Conservation (phyloP, 2,888 invertebrate genomes). For the Linyphia triangularis region DNA sequence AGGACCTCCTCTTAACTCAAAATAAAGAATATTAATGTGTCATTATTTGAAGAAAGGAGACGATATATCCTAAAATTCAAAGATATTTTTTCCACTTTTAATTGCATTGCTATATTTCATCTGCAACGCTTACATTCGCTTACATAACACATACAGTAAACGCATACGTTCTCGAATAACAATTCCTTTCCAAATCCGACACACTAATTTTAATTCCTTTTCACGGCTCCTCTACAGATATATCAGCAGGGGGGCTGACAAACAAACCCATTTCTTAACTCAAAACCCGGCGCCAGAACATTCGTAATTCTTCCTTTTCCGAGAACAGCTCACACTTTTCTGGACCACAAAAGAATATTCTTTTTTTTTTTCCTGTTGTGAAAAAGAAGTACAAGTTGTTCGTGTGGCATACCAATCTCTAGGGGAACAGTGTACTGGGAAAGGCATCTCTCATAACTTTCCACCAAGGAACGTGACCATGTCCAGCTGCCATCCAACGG, state of each 20-base stretch:
- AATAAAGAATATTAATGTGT: too few species aligned
- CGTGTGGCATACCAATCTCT: neutral
- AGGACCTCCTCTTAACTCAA: too few species aligned
- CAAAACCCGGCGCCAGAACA: neutral
- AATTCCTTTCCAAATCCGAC: too few species aligned
- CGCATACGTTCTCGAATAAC: too few species aligned
- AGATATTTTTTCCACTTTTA: too few species aligned
- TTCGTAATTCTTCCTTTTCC: neutral
- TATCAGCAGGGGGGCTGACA: neutral
- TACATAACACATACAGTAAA: too few species aligned
- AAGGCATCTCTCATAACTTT: constrained; percentile 5
- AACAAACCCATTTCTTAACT: neutral
- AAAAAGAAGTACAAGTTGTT: neutral
- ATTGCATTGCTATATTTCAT: too few species aligned
- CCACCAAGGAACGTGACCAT: neutral
- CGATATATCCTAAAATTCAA: too few species aligned
- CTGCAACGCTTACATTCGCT: too few species aligned
- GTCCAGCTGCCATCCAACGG: neutral
- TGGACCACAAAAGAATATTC: neutral
- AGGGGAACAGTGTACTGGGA: neutral
- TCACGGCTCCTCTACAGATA: neutral
- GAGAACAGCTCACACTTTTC: neutral
- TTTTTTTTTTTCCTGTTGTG: neutral
- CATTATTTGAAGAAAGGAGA: too few species aligned
- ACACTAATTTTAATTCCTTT: neutral